Evolutionary conservation across 2,888 invertebrate species (phyloP).

Genomic region (Athrips mouffetella): DNA sequence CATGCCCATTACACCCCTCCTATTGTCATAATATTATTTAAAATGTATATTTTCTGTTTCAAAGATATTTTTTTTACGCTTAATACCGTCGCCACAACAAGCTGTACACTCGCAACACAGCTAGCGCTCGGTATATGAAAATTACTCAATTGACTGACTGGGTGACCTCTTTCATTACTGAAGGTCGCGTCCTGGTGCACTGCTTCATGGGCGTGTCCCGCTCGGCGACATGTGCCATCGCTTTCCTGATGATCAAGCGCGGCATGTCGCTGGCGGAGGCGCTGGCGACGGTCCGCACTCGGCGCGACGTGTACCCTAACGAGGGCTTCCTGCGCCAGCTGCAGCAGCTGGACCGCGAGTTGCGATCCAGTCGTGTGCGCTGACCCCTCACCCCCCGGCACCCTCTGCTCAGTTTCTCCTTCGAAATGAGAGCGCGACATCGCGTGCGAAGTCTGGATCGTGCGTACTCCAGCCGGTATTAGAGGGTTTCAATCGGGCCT

Average conservation of each 20-base stretch:
- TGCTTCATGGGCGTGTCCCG: slow-evolving; percentile 90
- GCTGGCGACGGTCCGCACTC: slow-evolving; percentile 82
- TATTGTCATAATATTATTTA: too few relatives aligned
- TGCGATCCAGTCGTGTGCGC: slow-evolving; percentile 73
- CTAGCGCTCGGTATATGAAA: too few relatives aligned
- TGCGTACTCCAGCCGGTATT: slow-evolving; percentile 35
- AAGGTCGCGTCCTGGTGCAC: slow-evolving; percentile 88
- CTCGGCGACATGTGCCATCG: slow-evolving; percentile 88
- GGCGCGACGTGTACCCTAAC: slow-evolving; percentile 87
- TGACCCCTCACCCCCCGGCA: slow-evolving; percentile 57
- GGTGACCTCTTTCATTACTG: not conserved
- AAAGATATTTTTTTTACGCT: too few relatives aligned
- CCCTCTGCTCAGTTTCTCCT: slow-evolving; percentile 44
- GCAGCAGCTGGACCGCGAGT: slow-evolving; percentile 81
- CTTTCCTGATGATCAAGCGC: slow-evolving; percentile 88
- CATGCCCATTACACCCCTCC: too few relatives aligned
- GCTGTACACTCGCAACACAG: too few relatives aligned
- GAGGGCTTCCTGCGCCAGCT: slow-evolving; percentile 88
- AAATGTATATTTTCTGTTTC: too few relatives aligned
- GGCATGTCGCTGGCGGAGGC: slow-evolving; percentile 86
- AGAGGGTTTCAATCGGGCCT: not conserved
- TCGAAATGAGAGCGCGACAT: slow-evolving; percentile 37
- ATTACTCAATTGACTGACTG: too few relatives aligned
- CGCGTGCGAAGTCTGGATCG: slow-evolving; percentile 64
- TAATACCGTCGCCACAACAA: too few relatives aligned